Base-by-base conservation (phyloP, 2,113 vertebrate species). In the Takifugu flavidus region DNA sequence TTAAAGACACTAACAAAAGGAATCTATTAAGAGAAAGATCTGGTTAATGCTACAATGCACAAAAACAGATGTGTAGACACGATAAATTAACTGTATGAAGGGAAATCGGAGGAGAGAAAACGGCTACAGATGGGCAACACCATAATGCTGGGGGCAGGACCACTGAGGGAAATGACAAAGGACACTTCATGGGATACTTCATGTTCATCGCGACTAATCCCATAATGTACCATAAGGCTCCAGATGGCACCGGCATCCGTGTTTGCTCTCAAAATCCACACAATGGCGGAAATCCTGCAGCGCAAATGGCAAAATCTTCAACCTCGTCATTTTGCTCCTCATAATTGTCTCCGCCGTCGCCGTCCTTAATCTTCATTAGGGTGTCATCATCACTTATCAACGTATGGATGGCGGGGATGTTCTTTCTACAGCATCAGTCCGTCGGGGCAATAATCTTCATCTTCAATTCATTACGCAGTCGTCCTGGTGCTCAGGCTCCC, bases 1-100 rank as follows among this genome's bases (percentile, higher is more conserved):
- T 84, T 86, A 78, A 53, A 11, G 62, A 59, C 67, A 74, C 70
- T 78, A 78, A 84, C 81, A 84, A 84, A 83, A 65, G 66, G 78
- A 84, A 84, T 82, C 67, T 65, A 82, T 83, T 87, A 77, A 83
- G 7, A 11, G 34, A 39, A 39, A 39, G 34, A 10, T 39, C 34
- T 39, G 34, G 7, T 6, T 39, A 39, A 39, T 39, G 34, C 34
- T 39, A 39, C 7, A 39, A 39, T 10, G 8, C 34, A 39, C 34
- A 39, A 39, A 39, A 3, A 39, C 11, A 39, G 34, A 39, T 39
- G 34, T 39, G 34, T 39, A 10, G 34, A 39, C 7, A 11, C 11
- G 34, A 2, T 39, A 11, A 39, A 39, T 6, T 10, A 39, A 39
- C 7, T 31, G 51, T 52, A 69, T 68, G 53, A 76, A 60, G 26